Percentiles rank a stretch among this genome's conserved stretches.
Conservation (phyloP, 2,888 invertebrate genomes). For the Nesidiocoris tenuis region DNA sequence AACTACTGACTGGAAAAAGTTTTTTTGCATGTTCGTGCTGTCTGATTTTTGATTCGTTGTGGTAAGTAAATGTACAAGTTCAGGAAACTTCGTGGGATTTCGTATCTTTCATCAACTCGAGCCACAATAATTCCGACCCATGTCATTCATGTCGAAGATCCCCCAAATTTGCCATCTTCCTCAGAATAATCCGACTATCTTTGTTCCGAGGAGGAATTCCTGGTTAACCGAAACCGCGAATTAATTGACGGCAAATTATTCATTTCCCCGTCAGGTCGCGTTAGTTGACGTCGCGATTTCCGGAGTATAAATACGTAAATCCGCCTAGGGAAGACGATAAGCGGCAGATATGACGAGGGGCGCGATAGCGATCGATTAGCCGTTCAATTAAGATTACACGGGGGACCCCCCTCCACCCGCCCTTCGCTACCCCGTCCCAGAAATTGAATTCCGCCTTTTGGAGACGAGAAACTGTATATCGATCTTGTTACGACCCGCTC, state of each 20-base stretch:
- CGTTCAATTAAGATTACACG: not conserved
- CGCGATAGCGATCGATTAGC: not conserved
- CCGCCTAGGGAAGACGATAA: not conserved
- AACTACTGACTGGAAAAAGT: no score
- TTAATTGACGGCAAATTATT: not conserved
- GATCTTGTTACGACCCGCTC: not conserved
- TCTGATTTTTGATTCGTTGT: no score
- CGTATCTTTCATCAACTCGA: no score
- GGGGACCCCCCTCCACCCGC: not conserved
- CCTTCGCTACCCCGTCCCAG: not conserved
- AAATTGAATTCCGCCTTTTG: not conserved
- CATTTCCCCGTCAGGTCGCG: not conserved
- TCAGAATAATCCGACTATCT: no score
- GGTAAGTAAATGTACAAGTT: no score
- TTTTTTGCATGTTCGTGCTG: no score
- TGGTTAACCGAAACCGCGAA: not conserved
- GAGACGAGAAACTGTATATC: not conserved
- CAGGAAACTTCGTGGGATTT: no score
- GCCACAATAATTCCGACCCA: no score
- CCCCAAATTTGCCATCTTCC: no score
- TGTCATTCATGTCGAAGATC: no score
- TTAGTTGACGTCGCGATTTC: not conserved
- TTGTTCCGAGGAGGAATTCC: no score
- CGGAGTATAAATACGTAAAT: not conserved
- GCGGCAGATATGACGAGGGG: not conserved